These are phyloP conservation scores for Varanus komodoensis DNA, from an alignment of 2,113 vertebrate genomes.

Conservation along the genomic window DNA sequence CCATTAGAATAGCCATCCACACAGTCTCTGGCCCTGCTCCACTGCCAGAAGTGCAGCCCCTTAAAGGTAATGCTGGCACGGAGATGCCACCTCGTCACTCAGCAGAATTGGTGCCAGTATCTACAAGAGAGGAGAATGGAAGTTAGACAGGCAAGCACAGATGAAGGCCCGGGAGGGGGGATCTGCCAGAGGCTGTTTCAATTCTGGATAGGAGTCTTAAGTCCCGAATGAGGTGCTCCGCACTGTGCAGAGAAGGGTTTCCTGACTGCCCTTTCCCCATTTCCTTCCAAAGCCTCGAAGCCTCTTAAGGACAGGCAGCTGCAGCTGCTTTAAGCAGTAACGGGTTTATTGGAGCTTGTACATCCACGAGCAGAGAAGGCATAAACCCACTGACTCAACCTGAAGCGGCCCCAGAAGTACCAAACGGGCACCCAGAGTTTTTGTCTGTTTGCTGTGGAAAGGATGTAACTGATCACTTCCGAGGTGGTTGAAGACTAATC, in stretches of 20 bases:
- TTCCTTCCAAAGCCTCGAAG: neutral
- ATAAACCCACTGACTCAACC: no score
- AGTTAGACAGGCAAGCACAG: neutral
- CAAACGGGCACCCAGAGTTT: no score
- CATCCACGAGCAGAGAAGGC: no score
- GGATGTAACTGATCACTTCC: no score
- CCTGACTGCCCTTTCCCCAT: neutral
- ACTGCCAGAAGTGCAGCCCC: slow-evolving; percentile 71
- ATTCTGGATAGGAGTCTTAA: neutral
- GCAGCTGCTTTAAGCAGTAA: no score
- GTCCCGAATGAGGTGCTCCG: neutral
- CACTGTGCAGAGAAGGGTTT: neutral
- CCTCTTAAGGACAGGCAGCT: no score
- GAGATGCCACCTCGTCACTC: slow-evolving; percentile 76
- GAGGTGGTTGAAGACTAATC: no score
- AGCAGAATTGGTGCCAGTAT: slow-evolving; percentile 88
- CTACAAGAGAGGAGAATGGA: slow-evolving; percentile 74
- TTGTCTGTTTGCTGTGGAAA: no score
- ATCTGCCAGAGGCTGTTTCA: no score
- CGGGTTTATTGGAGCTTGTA: no score
- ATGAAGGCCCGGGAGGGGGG: neutral
- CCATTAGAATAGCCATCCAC: slow-evolving; percentile 82
- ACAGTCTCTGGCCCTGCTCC: slow-evolving; percentile 82
- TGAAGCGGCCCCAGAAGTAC: no score
- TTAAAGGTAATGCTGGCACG: slow-evolving; percentile 19